Conservation (phyloP, 2,113 vertebrate species). For the Cyprinodon brontotheroides region DNA sequence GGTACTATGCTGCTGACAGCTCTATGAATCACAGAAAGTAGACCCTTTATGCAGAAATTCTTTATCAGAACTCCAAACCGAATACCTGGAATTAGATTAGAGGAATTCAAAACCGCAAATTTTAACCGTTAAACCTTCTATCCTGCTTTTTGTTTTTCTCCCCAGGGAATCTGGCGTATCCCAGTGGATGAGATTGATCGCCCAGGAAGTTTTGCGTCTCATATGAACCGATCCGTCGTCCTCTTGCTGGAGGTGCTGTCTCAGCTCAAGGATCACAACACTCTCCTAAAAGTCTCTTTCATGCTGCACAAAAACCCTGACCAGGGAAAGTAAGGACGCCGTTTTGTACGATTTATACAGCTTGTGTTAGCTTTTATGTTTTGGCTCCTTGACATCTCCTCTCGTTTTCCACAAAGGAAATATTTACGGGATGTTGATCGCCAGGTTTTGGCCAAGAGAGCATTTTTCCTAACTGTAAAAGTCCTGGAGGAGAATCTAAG, state of each 20-base stretch:
- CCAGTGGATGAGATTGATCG: constrained; percentile 99
- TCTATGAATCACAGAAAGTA: too few species aligned
- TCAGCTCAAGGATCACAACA: constrained; percentile 93
- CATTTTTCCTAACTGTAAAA: constrained; percentile 95
- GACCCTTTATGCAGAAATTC: background rate
- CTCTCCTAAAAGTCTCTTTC: constrained; percentile 93
- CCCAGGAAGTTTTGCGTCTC: constrained; percentile 97
- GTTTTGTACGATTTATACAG: background rate
- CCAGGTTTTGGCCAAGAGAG: constrained; percentile 93
- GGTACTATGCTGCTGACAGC: too few species aligned
- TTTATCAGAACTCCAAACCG: background rate
- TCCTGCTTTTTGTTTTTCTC: constrained; percentile 8
- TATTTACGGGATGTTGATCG: constrained; percentile 98
- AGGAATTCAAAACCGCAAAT: background rate
- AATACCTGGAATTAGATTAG: background rate
- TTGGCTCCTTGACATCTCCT: constrained; percentile 22
- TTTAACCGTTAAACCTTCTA: background rate
- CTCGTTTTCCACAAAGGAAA: constrained; percentile 82
- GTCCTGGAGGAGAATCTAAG: constrained; percentile 96
- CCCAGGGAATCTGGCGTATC: constrained; percentile 98
- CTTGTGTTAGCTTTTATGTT: constrained; percentile 10
- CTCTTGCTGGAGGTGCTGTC: constrained; percentile 92
- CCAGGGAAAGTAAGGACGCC: constrained; percentile 94
- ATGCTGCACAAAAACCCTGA: constrained; percentile 99
- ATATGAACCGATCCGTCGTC: constrained; percentile 99